These are phyloP conservation scores for Drosophila incognita DNA, from an alignment of 2,888 invertebrate genomes.

Conservation along the genomic window DNA sequence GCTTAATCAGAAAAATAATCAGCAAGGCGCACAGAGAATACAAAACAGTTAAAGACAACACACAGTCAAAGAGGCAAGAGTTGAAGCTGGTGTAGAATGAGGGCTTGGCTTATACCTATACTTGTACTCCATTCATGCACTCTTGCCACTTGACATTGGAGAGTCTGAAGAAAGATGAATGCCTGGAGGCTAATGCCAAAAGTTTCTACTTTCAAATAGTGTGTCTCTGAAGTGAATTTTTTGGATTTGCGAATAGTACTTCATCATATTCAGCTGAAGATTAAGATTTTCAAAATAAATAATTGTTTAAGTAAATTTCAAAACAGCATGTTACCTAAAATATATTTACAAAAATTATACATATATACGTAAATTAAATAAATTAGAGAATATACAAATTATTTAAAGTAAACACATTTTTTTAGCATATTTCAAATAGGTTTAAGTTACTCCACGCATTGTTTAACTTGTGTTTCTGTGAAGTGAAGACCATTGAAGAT, in stretches of 20 bases:
- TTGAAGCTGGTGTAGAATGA: constrained; percentile 8
- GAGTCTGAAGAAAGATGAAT: constrained; percentile 26
- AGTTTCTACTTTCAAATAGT: constrained; percentile 9
- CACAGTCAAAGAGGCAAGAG: constrained; percentile 15
- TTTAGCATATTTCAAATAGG: neutral
- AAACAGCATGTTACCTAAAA: neutral
- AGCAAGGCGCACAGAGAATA: constrained; percentile 36
- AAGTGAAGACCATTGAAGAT: constrained; percentile 1
- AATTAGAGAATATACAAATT: neutral
- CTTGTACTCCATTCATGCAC: constrained; percentile 21
- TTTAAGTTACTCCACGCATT: neutral
- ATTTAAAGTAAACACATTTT: neutral
- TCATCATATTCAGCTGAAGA: neutral
- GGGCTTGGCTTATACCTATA: constrained; percentile 31
- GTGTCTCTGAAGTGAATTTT: neutral
- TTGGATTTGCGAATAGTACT: constrained; percentile 5
- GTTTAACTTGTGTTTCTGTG: neutral
- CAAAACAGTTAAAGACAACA: constrained; percentile 24
- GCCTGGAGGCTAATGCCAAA: constrained; percentile 1
- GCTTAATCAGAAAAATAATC: constrained; percentile 72
- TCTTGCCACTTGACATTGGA: constrained; percentile 34
- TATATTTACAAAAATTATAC: neutral
- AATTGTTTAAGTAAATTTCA: neutral
- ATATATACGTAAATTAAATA: neutral
- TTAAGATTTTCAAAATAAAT: neutral